Conservation (phyloP, 2,113 vertebrate species). For the Synodontis membranacea region DNA sequence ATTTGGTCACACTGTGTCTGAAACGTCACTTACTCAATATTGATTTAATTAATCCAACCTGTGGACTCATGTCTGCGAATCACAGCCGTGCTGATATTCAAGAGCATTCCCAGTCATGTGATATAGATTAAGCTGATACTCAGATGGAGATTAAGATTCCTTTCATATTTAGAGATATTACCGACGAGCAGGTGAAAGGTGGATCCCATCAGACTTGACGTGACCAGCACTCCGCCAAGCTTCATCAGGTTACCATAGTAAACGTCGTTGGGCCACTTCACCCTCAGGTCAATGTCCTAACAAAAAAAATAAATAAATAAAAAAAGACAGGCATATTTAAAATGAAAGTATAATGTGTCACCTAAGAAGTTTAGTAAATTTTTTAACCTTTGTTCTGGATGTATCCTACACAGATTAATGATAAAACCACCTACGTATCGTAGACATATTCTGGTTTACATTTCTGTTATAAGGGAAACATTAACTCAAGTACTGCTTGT, state of each 20-base stretch:
- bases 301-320: slow-evolving; percentile 3
- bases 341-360: neutral
- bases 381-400: neutral
- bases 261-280: slow-evolving; percentile 98
- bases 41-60: too few relatives aligned
- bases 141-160: neutral
- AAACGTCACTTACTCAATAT: too few relatives aligned
- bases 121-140: too few relatives aligned
- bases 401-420: neutral
- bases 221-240: slow-evolving; percentile 92
- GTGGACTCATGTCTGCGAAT: too few relatives aligned
- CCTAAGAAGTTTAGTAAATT: neutral
- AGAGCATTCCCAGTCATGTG: too few relatives aligned
- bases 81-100: too few relatives aligned
- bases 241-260: slow-evolving; percentile 90
- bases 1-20: too few relatives aligned
- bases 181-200: slow-evolving; percentile 89
- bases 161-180: slow-evolving; percentile 60
- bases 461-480: slow-evolving; percentile 7
- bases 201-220: slow-evolving; percentile 82
- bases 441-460: neutral
- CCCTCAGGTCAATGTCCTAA: slow-evolving; percentile 85
- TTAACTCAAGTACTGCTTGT: slow-evolving; percentile 16
- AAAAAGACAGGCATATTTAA: neutral
- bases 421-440: neutral